Evolutionary conservation across 2,797 vertebrate genomes (phyloP).

Genomic region (Sorex maritimensis): DNA sequence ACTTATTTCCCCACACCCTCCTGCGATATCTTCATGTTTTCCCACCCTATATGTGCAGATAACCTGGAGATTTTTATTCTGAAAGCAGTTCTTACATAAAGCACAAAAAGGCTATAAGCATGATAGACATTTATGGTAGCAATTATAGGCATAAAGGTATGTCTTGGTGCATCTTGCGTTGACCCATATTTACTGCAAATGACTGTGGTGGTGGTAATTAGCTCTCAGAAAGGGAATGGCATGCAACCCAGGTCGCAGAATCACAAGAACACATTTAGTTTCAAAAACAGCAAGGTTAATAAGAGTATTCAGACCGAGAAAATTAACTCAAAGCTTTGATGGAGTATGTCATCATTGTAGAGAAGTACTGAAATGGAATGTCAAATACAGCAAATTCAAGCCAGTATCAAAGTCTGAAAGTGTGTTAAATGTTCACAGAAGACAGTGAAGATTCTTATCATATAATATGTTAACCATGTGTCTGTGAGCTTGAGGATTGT

Average conservation of each 20-base stretch:
- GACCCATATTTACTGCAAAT: too few species aligned
- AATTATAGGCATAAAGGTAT: not conserved
- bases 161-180: too few species aligned
- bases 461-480: constrained; percentile 95
- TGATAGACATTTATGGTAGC: not conserved
- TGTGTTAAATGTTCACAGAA: constrained; percentile 97
- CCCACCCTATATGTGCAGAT: not conserved
- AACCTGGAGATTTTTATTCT: not conserved
- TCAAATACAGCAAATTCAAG: constrained; percentile 98
- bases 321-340: constrained; percentile 94
- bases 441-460: constrained; percentile 97
- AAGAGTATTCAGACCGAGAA: constrained; percentile 88
- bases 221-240: too few species aligned
- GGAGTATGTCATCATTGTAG: constrained; percentile 97
- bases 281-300: too few species aligned
- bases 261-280: too few species aligned
- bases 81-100: constrained; percentile 23
- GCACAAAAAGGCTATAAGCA: too few species aligned
- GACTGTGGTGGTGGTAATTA: too few species aligned
- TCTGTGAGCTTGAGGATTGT: constrained; percentile 94
- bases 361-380: constrained; percentile 97
- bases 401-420: constrained; percentile 94
- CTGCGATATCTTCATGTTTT: not conserved
- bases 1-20: not conserved
- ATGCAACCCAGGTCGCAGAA: too few species aligned